Conservation (phyloP, 1,140 invertebrate genomes). For the Globodera rostochiensis region DNA sequence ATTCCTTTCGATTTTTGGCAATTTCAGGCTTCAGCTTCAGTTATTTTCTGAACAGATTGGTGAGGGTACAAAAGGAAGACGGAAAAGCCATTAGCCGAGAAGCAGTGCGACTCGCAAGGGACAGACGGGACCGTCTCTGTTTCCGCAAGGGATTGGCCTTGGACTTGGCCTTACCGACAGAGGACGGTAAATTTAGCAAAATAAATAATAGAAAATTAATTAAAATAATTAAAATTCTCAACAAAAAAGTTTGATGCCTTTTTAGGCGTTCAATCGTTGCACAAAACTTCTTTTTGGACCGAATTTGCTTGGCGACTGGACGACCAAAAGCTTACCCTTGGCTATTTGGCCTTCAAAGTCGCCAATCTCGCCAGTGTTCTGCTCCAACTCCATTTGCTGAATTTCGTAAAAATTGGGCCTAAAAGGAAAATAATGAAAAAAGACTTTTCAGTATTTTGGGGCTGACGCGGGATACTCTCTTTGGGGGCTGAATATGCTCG, state of each 20-base stretch:
- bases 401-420: slow-evolving; percentile 63
- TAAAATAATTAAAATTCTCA: neutral
- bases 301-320: neutral
- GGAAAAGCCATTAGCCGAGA: slow-evolving; percentile 15
- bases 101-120: neutral
- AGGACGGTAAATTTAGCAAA: neutral
- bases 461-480: slow-evolving; percentile 65
- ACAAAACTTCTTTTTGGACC: neutral
- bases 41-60: slow-evolving; percentile 5
- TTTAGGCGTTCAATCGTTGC: neutral
- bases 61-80: neutral
- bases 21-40: slow-evolving; percentile 1
- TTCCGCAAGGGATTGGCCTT: neutral
- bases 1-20: neutral
- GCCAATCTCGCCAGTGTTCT: slow-evolving; percentile 2
- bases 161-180: neutral
- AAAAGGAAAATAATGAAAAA: slow-evolving; percentile 45
- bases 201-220: too few species aligned
- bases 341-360: slow-evolving; percentile 10
- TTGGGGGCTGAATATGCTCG: slow-evolving; percentile 67
- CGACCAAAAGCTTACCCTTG: neutral
- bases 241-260: neutral
- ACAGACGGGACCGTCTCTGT: neutral
- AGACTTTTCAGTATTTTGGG: slow-evolving; percentile 52
- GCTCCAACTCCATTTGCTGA: slow-evolving; percentile 53